Evolutionary conservation across 2,113 vertebrate genomes (phyloP).

Genomic region (Jaculus jaculus): DNA sequence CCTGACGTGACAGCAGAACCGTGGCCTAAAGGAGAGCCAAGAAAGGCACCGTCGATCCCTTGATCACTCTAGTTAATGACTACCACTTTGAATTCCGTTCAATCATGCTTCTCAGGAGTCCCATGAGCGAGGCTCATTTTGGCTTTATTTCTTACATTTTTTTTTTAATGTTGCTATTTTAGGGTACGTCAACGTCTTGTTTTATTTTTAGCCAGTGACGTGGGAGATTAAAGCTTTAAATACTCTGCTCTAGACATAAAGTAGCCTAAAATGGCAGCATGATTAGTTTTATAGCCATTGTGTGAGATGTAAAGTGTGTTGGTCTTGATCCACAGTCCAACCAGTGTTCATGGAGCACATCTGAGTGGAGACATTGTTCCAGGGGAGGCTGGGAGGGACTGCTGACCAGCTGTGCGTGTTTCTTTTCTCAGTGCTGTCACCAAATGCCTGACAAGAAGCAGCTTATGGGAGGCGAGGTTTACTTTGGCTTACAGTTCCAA

Average conservation of each 20-base stretch:
- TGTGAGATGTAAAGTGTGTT: background rate
- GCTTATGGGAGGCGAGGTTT: no score
- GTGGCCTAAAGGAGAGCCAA: background rate
- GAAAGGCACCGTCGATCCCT: background rate
- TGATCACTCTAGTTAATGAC: background rate
- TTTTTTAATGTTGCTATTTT: background rate
- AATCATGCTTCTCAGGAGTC: background rate
- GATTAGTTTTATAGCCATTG: background rate
- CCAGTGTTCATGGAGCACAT: background rate
- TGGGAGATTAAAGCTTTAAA: background rate
- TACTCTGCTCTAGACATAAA: background rate
- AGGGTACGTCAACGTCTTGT: background rate
- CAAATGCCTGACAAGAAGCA: no score
- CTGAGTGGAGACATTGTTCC: accelerated
- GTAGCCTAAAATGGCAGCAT: background rate
- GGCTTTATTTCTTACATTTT: background rate
- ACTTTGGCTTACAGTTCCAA: no score
- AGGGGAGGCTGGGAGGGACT: accelerated
- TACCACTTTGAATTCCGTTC: background rate
- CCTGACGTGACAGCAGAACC: background rate
- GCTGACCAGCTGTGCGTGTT: no score
- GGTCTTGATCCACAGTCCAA: background rate
- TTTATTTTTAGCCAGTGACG: background rate
- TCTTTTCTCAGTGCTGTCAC: no score
- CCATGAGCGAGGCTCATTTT: background rate